Evolutionary conservation across 2,113 vertebrate species (phyloP), one percentile per base, ranked within the genome.

Genomic region (Tetrax tetrax): DNA sequence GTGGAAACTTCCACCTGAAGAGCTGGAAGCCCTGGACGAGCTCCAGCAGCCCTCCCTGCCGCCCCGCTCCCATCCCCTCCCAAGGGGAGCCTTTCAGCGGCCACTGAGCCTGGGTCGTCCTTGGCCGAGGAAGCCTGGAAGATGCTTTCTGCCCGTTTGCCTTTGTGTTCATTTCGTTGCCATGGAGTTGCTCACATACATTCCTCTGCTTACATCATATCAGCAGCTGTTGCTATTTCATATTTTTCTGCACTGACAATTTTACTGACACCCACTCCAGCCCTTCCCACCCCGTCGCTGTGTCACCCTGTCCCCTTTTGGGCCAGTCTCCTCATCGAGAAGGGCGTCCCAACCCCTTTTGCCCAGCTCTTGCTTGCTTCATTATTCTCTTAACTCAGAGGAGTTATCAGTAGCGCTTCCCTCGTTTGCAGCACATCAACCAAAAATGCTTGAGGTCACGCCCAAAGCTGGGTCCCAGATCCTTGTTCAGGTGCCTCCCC

Each of bases 11-110:
- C n/a, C 33, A 10, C 41, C 19, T 13, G 38, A 41, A 83, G 54
- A n/a, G 64, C 41, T 57, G 63, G 51, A 22, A 41, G 41, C 41
- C 41, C 64, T 24, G 31, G 38, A 54, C 3, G 7, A 64, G 78
- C 33, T 31, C 10, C n/a, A 47, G 16, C 77, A 54, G 79, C 70
- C 43, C 85, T 95, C 95, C 96, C 96, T 93, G 21, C 97, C 93
- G 95, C 97, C 94, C 94, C 12, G 2, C 50, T 48, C 11, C 45
- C 8, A 7, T 10, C 47, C 31, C 18, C 10, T 16, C 5, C 31
- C 35, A 9, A 24, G 50, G 7, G 16, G 15, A 16, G 14, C 22
- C 7, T 20, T 57, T 74, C 22, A 35, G 31, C 12, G 2, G 14
- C 38, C 1, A 2, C 37, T 6, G 18, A 66, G 29, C 51, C 41